Conservation (phyloP, 1,140 invertebrate genomes). For the Bombus confusus region DNA sequence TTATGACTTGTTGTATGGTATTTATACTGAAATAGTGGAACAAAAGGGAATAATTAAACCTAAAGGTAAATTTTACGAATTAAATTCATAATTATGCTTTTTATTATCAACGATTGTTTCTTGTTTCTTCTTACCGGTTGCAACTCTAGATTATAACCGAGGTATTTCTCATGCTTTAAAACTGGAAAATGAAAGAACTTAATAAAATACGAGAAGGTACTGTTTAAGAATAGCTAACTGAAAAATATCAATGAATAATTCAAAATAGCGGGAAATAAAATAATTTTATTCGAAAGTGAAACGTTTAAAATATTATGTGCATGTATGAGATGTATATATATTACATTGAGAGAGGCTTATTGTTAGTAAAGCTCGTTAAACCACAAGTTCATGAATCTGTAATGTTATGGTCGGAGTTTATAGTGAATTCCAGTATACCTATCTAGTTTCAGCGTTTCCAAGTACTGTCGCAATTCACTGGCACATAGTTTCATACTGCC, state of each 20-base stretch:
- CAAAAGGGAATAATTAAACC: slow-evolving; percentile 3
- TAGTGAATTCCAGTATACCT: slow-evolving; percentile 43
- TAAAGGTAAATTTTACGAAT: background rate
- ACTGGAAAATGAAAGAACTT: too few relatives aligned
- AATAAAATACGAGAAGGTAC: too few relatives aligned
- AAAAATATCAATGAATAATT: too few relatives aligned
- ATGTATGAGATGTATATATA: too few relatives aligned
- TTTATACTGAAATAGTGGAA: background rate
- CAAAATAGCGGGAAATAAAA: too few relatives aligned
- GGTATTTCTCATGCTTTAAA: too few relatives aligned
- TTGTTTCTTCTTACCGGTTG: background rate
- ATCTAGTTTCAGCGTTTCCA: slow-evolving; percentile 49
- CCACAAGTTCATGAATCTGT: slow-evolving; percentile 54
- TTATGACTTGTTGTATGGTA: slow-evolving; percentile 21
- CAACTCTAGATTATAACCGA: background rate
- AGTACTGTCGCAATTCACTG: slow-evolving; percentile 54
- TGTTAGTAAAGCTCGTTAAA: slow-evolving; percentile 50
- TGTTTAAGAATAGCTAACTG: too few relatives aligned
- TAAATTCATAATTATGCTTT: background rate
- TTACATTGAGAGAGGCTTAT: slow-evolving; percentile 19
- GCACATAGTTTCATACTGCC: slow-evolving; percentile 51
- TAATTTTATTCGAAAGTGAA: too few relatives aligned
- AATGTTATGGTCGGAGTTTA: slow-evolving; percentile 55
- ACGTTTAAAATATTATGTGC: too few relatives aligned
- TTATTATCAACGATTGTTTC: background rate